Evolutionary conservation across 2,888 invertebrate species (phyloP), one percentile per base, ranked within the genome.

Genomic region (Psylliodes chrysocephalus): DNA sequence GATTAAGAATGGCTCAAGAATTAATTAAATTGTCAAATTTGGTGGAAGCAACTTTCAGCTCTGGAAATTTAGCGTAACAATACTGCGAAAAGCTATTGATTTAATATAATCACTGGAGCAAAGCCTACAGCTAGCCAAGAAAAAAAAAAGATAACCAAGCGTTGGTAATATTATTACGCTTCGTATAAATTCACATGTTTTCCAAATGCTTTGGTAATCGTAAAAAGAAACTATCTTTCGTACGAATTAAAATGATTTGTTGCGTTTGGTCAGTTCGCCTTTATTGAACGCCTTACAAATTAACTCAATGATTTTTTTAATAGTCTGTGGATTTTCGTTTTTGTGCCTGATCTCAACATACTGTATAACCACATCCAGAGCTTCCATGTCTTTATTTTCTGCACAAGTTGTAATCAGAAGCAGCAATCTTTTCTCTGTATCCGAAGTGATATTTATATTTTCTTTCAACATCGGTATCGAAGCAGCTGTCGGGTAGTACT

Each of bases 361-460:
- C 56, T 68, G 66, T 52, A 73, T 57, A 6, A 71, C 66, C 28
- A 49, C 14, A 47, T 59, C 47, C 19, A 71, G 64, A n/a, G 64
- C 46, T n/a, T 53, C 40, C 30, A 69, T 62, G 49, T 71, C 69
- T 35, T 71, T 66, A 44, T 67, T 64, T 30, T 44, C 17, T 40
- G 63, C 55, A 51, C 70, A 73, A 38, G 61, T 54, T 14, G 46
- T 28, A 18, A 71, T 47, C 17, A 73, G 22, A 17, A 55, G 40
- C 14, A 42, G 60, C 17, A 73, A 28, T 14, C 73, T 64, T 10
- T 54, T 54, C n/a, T 0, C 18, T 19, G 46, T 63, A 30, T 64
- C 63, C 6, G 69, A 63, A 2, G 70, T 69, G 1, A 73, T 38
- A 46, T 69, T 67, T 15, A 73, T 66, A 42, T 60, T 68, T 14